Evolutionary conservation across 2,113 vertebrate species (phyloP).

Genomic region (Amblyornis subalaris): DNA sequence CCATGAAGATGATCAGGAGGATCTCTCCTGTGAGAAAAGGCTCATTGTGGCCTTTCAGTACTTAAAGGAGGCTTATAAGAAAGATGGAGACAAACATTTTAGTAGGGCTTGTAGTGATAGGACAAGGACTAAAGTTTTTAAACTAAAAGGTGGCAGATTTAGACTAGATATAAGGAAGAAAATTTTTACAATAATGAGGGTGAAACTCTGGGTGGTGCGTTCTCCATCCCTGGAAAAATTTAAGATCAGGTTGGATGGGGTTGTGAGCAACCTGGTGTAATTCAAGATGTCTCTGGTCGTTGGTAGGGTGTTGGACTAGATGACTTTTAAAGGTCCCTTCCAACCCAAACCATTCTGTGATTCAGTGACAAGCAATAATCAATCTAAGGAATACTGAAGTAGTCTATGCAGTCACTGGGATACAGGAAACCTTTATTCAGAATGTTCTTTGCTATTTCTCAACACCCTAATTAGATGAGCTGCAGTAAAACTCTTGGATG

Average conservation of each 20-base stretch:
- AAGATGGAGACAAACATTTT: neutral
- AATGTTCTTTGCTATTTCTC: neutral
- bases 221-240: neutral
- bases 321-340: neutral
- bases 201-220: neutral
- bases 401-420: neutral
- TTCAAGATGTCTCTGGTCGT: neutral
- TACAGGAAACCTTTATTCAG: neutral
- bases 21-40: neutral
- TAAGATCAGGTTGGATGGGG: neutral
- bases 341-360: neutral
- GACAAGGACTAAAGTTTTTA: neutral
- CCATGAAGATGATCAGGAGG: neutral
- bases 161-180: neutral
- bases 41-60: neutral
- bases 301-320: neutral
- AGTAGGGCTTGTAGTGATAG: neutral
- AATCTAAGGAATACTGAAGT: neutral
- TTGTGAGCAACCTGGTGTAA: neutral
- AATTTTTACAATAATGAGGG: neutral
- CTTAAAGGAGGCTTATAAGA: neutral
- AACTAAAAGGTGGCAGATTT: neutral
- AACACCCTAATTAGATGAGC: neutral
- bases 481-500: neutral
- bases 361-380: neutral